Conservation (phyloP, 2,113 vertebrate species). For the Ibidorhyncha struthersii region DNA sequence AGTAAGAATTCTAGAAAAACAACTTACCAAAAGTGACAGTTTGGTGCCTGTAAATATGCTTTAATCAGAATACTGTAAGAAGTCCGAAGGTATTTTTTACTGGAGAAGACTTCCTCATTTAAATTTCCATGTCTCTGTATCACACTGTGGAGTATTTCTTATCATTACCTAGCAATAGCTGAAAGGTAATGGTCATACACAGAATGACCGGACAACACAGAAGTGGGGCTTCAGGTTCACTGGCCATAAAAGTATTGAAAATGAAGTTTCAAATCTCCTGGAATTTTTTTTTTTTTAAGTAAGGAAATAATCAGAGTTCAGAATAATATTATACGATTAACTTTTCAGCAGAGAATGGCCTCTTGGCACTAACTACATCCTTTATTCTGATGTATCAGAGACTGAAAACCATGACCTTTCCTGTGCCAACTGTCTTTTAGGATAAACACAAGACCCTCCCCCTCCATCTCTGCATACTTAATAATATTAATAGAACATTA, state of each 20-base stretch:
- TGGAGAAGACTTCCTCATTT: background rate
- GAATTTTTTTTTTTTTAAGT: background rate
- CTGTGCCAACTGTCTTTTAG: background rate
- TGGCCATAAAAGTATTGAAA: background rate
- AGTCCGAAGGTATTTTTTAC: background rate
- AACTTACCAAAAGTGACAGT: background rate
- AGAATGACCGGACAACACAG: background rate
- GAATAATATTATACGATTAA: slow-evolving; percentile 2
- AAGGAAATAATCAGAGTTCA: background rate
- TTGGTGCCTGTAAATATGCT: background rate
- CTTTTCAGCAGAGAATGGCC: slow-evolving; percentile 10
- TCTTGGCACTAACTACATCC: background rate
- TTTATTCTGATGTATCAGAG: background rate
- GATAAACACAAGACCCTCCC: background rate
- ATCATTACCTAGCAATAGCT: background rate
- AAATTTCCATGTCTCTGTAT: background rate
- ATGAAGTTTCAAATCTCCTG: background rate
- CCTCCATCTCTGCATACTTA: background rate
- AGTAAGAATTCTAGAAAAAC: background rate
- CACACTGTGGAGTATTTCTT: background rate
- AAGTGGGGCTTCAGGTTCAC: background rate
- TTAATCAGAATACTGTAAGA: background rate
- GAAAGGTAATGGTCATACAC: background rate
- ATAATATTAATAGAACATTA: slow-evolving; percentile 29
- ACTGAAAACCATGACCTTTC: slow-evolving; percentile 13